Evolutionary conservation across 2,113 vertebrate genomes (phyloP).

Genomic region (Corydoras sp.): DNA sequence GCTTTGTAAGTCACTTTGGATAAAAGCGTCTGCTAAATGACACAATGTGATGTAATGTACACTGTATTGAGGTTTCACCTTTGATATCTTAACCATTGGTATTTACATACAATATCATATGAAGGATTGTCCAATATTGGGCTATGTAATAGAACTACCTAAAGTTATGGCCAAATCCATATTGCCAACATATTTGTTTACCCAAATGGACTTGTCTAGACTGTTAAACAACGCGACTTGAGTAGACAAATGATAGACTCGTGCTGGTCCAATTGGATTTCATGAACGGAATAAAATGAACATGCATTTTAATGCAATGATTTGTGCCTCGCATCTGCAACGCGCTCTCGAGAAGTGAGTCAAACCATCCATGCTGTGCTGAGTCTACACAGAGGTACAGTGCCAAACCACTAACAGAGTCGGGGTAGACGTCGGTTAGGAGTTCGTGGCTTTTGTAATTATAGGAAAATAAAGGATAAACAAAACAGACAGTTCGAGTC

Average conservation of each 20-base stretch:
- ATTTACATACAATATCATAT: no score
- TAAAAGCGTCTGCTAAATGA: no score
- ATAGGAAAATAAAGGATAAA: background rate
- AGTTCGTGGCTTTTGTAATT: conserved; percentile 2
- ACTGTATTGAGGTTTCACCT: no score
- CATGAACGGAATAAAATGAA: conserved; percentile 27
- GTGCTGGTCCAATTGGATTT: background rate
- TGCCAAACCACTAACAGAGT: conserved; percentile 54
- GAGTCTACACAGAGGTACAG: conserved; percentile 36
- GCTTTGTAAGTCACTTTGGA: no score
- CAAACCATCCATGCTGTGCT: conserved; percentile 33
- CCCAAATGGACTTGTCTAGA: conserved; percentile 1
- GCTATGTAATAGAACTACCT: no score
- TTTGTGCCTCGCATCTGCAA: conserved; percentile 25
- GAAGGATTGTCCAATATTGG: no score
- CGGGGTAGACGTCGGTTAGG: conserved; percentile 3
- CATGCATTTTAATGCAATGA: conserved; percentile 26
- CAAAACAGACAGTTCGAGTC: conserved; percentile 2
- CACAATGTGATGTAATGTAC: no score
- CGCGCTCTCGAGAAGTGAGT: conserved; percentile 35
- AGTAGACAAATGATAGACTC: conserved; percentile 2
- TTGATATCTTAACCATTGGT: no score
- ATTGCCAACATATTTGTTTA: conserved; percentile 4
- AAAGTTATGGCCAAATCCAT: no score
- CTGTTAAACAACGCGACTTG: conserved; percentile 5